Evolutionary conservation across 2,113 vertebrate genomes (phyloP), one percentile per base, ranked within the genome.

Genomic region (Vidua chalybeata): DNA sequence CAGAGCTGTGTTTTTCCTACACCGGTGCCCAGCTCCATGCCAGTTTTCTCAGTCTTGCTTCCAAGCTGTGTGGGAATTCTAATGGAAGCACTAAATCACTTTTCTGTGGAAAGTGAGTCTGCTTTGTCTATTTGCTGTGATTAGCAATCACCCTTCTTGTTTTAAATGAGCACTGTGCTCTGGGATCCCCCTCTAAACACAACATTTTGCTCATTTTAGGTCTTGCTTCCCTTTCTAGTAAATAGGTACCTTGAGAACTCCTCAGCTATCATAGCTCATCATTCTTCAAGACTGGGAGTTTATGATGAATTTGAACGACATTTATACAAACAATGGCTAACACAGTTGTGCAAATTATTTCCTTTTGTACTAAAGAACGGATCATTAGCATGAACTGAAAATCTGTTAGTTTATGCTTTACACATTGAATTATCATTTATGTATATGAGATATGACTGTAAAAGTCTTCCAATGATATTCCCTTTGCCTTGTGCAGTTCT

Each of bases 51-150:
- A 45, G 31, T 20, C 58, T 72, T 61, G 17, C 19, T 96, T 72
- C 75, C 68, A 87, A 41, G 64, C 61, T 68, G 33, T 43, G 31
- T 84, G 77, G 74, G 64, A 91, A 79, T 79, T 84, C 61, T 92
- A 84, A 89, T 64, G 71, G 89, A 94, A 58, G 58, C 66, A 73
- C 41, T 93, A 85, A 89, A 87, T 93, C 46, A 66, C 85, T 75
- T 41, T 87, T 33, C 54, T 79, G 33, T 46, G 54, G 51, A 37
- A 79, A 72, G 51, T 33, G 41, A 89, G 58, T 46, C 35, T 78
- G n/a, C 20, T 89, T 82, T 87, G 80, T 48, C 73, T 62, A 58
- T 72, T 49, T 78, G 45, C 66, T 71, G 48, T 56, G 48, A 93
- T 90, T 77, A 84, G 49, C 28, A 58, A 39, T 85, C 62, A 66